Evolutionary conservation across 2,797 vertebrate species (phyloP).

Genomic region (Syngnathus rostellatus): DNA sequence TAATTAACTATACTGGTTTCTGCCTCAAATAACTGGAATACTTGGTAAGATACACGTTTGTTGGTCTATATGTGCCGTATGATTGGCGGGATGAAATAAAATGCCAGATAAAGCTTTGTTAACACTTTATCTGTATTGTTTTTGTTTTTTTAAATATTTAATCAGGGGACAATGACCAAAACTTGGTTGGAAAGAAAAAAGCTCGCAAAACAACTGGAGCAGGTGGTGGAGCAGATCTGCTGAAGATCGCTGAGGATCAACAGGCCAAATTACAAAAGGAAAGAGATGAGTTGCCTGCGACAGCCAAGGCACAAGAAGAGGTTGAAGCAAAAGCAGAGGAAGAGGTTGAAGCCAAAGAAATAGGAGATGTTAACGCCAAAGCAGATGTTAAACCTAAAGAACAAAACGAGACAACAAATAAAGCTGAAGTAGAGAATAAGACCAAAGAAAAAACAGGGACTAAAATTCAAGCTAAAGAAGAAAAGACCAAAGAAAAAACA

Average conservation of each 20-base stretch:
- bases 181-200: slow-evolving; percentile 58
- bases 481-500: not conserved
- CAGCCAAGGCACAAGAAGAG: slow-evolving; percentile 22
- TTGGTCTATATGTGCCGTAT: too few species aligned
- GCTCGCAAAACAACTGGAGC: slow-evolving; percentile 67
- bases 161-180: slow-evolving; percentile 62
- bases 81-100: too few species aligned
- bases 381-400: not conserved
- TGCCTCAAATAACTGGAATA: too few species aligned
- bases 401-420: not conserved
- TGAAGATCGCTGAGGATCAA: slow-evolving; percentile 63
- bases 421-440: not conserved
- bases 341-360: slow-evolving; percentile 11
- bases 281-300: slow-evolving; percentile 46
- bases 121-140: not conserved
- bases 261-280: slow-evolving; percentile 55
- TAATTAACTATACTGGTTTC: too few species aligned
- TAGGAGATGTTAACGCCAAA: slow-evolving; percentile 6
- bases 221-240: slow-evolving; percentile 56
- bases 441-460: not conserved
- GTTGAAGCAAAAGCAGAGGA: slow-evolving; percentile 7
- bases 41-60: too few species aligned
- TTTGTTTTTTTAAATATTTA: not conserved
- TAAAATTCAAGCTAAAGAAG: not conserved
- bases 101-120: not conserved